These are phyloP conservation scores for Conus canariensis DNA, from an alignment of 2,888 invertebrate species.

Conservation along the genomic window DNA sequence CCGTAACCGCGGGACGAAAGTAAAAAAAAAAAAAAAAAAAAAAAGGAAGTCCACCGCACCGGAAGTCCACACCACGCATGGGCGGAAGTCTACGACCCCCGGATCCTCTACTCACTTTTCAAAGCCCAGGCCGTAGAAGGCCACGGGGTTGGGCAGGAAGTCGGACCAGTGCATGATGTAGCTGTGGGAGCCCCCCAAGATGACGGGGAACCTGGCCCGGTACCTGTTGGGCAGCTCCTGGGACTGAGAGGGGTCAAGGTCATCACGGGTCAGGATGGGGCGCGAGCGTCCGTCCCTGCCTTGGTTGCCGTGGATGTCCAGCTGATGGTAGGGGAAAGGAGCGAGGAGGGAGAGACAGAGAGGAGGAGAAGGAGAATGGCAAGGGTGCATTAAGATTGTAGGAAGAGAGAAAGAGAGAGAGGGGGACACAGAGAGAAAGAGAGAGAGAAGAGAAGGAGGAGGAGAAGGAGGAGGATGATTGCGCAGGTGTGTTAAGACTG, in stretches of 20 bases:
- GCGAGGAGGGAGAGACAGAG: no score
- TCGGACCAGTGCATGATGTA: constrained; percentile 27
- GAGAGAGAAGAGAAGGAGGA: no score
- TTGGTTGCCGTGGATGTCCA: background rate
- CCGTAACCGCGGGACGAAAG: no score
- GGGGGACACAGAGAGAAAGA: no score
- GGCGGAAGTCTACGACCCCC: no score
- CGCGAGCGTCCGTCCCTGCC: background rate
- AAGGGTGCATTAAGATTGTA: no score
- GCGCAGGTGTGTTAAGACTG: no score
- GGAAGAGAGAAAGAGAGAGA: no score
- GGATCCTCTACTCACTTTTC: background rate
- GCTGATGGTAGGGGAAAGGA: background rate
- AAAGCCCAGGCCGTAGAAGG: constrained; percentile 8
- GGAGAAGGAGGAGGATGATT: no score
- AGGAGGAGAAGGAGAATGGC: no score
- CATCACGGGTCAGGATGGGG: constrained; percentile 32
- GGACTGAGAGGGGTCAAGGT: background rate
- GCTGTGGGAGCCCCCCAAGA: constrained; percentile 31
- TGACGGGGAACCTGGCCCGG: constrained; percentile 19
- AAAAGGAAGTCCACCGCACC: no score
- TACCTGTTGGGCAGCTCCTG: constrained; percentile 17
- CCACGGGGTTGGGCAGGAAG: constrained; percentile 13
- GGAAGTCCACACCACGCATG: no score
- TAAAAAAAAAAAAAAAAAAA: background rate